Percentiles rank a stretch among this genome's conserved stretches.
Conservation (phyloP, 2,113 vertebrate species). For the Cisticola juncidis region DNA sequence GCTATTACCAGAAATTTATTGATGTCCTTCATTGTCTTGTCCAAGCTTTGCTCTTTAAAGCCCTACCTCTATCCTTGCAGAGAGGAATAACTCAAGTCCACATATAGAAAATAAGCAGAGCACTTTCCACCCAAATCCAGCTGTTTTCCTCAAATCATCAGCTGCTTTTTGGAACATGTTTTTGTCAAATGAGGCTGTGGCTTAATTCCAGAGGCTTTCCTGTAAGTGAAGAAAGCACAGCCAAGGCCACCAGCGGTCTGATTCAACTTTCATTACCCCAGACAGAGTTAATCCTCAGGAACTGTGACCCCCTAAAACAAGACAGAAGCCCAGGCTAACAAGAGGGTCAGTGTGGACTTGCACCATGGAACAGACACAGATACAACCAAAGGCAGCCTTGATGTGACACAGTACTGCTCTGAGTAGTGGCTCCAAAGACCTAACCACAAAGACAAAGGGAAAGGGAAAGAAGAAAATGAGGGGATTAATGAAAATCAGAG, state of each 20-base stretch:
- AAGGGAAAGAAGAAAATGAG: slow-evolving; percentile 2
- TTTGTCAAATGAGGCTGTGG: not conserved
- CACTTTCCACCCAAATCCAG: not conserved
- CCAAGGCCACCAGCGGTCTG: not conserved
- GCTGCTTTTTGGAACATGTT: not conserved
- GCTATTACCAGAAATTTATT: slow-evolving; percentile 9
- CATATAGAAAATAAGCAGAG: not conserved
- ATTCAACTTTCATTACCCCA: slow-evolving; percentile 47
- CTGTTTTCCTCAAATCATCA: not conserved
- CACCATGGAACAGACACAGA: slow-evolving; percentile 1
- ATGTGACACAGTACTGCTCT: not conserved
- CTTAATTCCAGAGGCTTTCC: slow-evolving; percentile 25
- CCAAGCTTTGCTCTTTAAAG: not conserved
- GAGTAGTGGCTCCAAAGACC: not conserved
- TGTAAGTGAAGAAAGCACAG: not conserved
- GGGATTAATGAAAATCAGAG: not conserved
- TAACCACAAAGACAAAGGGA: not conserved
- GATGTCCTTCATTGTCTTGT: not conserved
- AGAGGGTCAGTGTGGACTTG: slow-evolving; percentile 30
- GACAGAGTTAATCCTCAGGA: slow-evolving; percentile 49
- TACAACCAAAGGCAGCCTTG: not conserved
- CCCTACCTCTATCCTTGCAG: not conserved
- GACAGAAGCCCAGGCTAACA: slow-evolving; percentile 38
- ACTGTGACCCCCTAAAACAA: slow-evolving; percentile 43
- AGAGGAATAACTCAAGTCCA: not conserved